Base-by-base conservation (phyloP, 1,140 invertebrate species). In the Chlorops oryzae region DNA sequence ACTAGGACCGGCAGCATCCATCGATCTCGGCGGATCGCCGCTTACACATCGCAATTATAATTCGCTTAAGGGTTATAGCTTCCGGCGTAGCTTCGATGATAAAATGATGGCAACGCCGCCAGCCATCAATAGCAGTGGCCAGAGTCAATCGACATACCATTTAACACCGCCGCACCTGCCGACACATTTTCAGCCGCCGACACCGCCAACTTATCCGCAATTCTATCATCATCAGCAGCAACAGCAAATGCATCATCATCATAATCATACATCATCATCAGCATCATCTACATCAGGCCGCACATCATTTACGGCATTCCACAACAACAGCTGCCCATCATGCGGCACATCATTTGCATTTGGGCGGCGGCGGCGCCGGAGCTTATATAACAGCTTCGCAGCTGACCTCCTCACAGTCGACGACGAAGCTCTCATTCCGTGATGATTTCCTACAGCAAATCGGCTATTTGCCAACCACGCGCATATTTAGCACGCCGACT, bases 391-490 rank as follows among this genome's bases (percentile, higher is more conserved):
- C 56, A 20, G 50, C 57, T 9, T 61, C 54, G 37, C 56, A 59
- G 32, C 53, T 70, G 21, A 69, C 59, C 22, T 64, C 65, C 12
- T 69, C 65, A 25, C 65, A 69, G 50, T 69, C 65, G 21, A 65
- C 65, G 27, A 65, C 65, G n/a, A 69, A 69, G 51, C 58, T 69
- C 38, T 69, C 66, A 37, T 69, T 66, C 49, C 62, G 66, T 27
- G 66, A 70, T 44, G 66, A 70, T 39, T 70, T 70, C 51, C 57
- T 70, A 9, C 66, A 70, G 55, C 66, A 70, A 61, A 70, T 70
- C 62, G 66, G 66, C 46, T 70, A 70, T 52, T 54, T 70, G 66
- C 66, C 66, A 55, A 70, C 66, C 13, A 69, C 66, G 21, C 66
- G 66, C 50, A 70, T 70, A 50, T 70, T 63, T 52, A 68, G 63